These are phyloP conservation scores for Pelmatolapia mariae DNA, from an alignment of 2,113 vertebrate species.

Conservation along the genomic window DNA sequence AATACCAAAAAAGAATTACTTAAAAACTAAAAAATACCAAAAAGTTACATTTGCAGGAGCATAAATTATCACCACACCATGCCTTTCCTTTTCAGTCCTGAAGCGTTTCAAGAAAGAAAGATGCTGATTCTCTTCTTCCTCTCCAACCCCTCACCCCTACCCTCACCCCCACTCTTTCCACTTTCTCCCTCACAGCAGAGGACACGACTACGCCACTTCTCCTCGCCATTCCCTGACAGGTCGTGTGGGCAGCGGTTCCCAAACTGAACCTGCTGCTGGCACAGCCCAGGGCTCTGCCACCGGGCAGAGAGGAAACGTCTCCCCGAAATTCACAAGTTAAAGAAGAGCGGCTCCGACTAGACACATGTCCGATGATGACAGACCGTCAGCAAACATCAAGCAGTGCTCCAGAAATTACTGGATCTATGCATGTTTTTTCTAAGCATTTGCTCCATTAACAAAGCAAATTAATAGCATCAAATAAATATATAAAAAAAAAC, in stretches of 20 bases:
- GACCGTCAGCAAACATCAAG: background rate
- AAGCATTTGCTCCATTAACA: background rate
- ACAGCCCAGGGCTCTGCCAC: constrained; percentile 42
- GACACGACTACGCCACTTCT: background rate
- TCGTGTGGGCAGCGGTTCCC: constrained; percentile 12
- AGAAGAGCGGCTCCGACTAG: background rate
- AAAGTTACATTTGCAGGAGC: background rate
- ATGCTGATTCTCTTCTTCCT: constrained; percentile 4
- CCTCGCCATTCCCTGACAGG: constrained; percentile 13
- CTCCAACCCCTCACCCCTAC: background rate
- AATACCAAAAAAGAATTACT: background rate
- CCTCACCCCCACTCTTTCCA: background rate
- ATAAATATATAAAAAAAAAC: background rate
- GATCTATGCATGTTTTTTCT: background rate
- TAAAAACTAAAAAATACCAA: background rate
- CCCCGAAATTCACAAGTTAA: constrained; percentile 4
- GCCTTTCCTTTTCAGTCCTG: background rate
- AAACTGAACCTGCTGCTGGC: constrained; percentile 37
- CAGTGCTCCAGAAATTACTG: background rate
- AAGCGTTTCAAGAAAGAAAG: background rate
- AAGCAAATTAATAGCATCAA: background rate
- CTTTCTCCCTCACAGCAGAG: background rate
- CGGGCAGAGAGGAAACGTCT: constrained; percentile 12
- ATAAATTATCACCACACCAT: background rate
- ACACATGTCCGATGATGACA: background rate